Evolutionary conservation across 2,888 invertebrate genomes (phyloP).

Genomic region (Andrena praecox): DNA sequence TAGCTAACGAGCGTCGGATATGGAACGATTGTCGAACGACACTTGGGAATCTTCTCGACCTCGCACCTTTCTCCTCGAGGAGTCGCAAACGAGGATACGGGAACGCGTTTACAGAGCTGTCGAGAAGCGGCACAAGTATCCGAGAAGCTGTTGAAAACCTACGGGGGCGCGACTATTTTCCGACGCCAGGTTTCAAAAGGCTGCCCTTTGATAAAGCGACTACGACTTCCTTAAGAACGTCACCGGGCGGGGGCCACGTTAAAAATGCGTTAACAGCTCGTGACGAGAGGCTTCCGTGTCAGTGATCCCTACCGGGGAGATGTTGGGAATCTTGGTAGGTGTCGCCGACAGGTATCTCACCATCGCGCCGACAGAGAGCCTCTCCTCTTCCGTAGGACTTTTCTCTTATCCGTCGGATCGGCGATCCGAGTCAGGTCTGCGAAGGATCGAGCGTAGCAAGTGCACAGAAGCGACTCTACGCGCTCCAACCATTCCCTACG

Average conservation of each 20-base stretch:
- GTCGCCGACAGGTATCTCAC: slow-evolving; percentile 60
- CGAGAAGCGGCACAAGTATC: slow-evolving; percentile 46
- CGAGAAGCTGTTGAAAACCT: slow-evolving; percentile 43
- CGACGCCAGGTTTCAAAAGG: slow-evolving; percentile 24
- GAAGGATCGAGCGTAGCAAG: slow-evolving; percentile 32
- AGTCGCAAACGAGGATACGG: slow-evolving; percentile 24
- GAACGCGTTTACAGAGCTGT: slow-evolving; percentile 52
- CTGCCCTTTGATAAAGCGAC: slow-evolving; percentile 21
- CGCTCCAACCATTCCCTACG: not conserved
- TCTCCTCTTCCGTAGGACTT: slow-evolving; percentile 24
- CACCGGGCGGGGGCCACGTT: slow-evolving; percentile 33
- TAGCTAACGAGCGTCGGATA: not conserved
- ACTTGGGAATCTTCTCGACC: slow-evolving; percentile 21
- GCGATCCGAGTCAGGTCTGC: slow-evolving; percentile 39
- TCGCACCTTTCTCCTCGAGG: not conserved
- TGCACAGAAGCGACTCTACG: not conserved
- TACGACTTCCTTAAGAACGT: slow-evolving; percentile 36
- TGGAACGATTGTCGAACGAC: slow-evolving; percentile 19
- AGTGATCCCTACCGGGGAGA: slow-evolving; percentile 46
- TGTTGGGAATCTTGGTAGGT: slow-evolving; percentile 47
- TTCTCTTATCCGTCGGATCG: slow-evolving; percentile 50
- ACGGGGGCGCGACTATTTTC: slow-evolving; percentile 34
- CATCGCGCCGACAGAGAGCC: slow-evolving; percentile 13
- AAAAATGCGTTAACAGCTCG: slow-evolving; percentile 56
- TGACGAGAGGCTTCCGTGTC: slow-evolving; percentile 54